Evolutionary conservation across 2,888 invertebrate genomes (phyloP).

Genomic region (Arctia plantaginis): DNA sequence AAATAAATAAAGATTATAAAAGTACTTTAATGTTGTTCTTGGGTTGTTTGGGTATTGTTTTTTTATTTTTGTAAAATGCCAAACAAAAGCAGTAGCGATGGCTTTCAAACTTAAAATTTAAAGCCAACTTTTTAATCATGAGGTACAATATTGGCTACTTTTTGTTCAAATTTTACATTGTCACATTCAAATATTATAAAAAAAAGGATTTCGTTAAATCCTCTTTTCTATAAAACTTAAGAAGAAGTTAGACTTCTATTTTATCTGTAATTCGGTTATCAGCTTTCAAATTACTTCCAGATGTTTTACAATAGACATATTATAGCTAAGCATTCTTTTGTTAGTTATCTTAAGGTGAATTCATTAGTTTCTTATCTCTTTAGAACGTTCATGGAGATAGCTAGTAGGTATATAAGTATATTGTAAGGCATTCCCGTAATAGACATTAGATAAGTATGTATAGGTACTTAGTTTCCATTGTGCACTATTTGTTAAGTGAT

Average conservation of each 20-base stretch:
- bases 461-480: background rate
- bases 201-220: background rate
- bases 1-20: too few relatives aligned
- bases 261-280: background rate
- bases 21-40: background rate
- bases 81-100: background rate
- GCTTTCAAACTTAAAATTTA: background rate
- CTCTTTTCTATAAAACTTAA: too few relatives aligned
- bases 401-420: background rate
- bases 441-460: background rate
- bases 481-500: constrained; percentile 6
- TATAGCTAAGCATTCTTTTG: background rate
- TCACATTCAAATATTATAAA: background rate
- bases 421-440: background rate
- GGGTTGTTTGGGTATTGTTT: too few relatives aligned
- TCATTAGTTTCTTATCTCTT: background rate
- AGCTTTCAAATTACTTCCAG: background rate
- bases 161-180: background rate
- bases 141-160: background rate
- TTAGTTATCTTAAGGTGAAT: background rate
- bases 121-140: background rate
- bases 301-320: background rate
- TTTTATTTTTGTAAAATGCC: background rate
- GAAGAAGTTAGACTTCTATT: background rate
- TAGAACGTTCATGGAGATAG: background rate